Conservation (phyloP, 2,797 vertebrate species). For the Halcyon leucocephala region DNA sequence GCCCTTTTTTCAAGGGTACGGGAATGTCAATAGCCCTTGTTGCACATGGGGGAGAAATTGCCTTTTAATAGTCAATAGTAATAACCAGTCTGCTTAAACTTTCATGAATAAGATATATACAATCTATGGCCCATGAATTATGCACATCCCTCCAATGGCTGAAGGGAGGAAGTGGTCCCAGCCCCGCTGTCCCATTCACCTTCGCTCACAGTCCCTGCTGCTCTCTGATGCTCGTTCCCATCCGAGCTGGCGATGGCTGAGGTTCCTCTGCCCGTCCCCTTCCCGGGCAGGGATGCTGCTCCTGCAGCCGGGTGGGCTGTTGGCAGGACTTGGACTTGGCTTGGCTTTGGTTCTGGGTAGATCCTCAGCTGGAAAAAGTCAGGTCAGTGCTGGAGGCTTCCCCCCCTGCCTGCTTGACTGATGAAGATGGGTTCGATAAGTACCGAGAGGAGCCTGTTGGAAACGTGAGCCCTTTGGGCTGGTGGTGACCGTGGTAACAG, state of each 20-base stretch:
- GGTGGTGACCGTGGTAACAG: neutral
- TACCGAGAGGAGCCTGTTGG: neutral
- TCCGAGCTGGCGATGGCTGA: neutral
- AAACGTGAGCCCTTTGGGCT: neutral
- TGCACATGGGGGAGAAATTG: neutral
- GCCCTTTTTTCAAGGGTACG: neutral
- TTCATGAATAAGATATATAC: slow-evolving; percentile 51
- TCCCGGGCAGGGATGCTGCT: neutral
- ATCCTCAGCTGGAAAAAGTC: neutral
- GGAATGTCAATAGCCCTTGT: neutral
- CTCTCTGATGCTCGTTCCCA: neutral
- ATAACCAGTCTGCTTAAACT: slow-evolving; percentile 49
- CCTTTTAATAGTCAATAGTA: slow-evolving; percentile 45
- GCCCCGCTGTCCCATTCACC: neutral
- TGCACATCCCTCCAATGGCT: neutral
- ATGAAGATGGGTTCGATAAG: neutral
- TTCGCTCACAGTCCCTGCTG: neutral
- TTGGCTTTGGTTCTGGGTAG: rapidly evolving
- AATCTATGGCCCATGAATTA: slow-evolving; percentile 66
- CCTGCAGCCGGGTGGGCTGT: rapidly evolving
- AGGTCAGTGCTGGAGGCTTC: neutral
- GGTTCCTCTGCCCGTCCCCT: neutral
- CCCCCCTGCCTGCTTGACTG: rapidly evolving
- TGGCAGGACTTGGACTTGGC: neutral
- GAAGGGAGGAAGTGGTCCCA: neutral